phyloP scores from a whole-genome alignment of 2,797 vertebrate species.

The Sphaeramia orbicularis region DNA sequence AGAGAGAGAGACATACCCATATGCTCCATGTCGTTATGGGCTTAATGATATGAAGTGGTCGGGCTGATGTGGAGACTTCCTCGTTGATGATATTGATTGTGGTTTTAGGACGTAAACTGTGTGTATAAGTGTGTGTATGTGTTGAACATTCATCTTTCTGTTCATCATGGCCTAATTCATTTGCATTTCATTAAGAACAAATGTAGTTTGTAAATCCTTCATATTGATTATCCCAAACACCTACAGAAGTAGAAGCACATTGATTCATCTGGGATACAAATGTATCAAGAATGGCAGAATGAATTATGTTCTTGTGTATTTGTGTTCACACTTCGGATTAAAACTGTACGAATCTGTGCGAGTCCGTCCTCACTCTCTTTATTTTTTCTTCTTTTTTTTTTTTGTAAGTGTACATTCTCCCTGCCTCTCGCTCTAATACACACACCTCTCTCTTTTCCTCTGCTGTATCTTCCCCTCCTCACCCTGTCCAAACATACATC shows the following conservation, averaged over 20 bases:
- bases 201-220: conserved; percentile 65
- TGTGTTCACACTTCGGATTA: conserved; percentile 6
- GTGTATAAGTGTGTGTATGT: conserved; percentile 34
- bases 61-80: conserved; percentile 88
- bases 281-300: conserved; percentile 13
- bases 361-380: conserved; percentile 20
- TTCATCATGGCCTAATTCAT: conserved; percentile 88
- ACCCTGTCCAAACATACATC: conserved; percentile 94
- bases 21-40: conserved; percentile 87
- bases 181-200: conserved; percentile 86
- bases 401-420: conserved; percentile 40
- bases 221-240: conserved; percentile 58
- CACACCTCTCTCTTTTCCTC: conserved; percentile 46
- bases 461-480: conserved; percentile 66
- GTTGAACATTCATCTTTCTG: conserved; percentile 85
- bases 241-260: conserved; percentile 23
- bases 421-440: conserved; percentile 13
- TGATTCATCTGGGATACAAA: conserved; percentile 49
- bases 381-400: conserved; percentile 48
- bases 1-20: conserved; percentile 73
- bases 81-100: conserved; percentile 96
- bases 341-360: not conserved
- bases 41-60: conserved; percentile 93
- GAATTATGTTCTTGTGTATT: not conserved
- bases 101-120: conserved; percentile 85